A percentile compares a stretch with the other conserved stretches of the same genome.
Conservation (phyloP, 92 coral and sea anemone species). For the Epizoanthus illoricatus region DNA sequence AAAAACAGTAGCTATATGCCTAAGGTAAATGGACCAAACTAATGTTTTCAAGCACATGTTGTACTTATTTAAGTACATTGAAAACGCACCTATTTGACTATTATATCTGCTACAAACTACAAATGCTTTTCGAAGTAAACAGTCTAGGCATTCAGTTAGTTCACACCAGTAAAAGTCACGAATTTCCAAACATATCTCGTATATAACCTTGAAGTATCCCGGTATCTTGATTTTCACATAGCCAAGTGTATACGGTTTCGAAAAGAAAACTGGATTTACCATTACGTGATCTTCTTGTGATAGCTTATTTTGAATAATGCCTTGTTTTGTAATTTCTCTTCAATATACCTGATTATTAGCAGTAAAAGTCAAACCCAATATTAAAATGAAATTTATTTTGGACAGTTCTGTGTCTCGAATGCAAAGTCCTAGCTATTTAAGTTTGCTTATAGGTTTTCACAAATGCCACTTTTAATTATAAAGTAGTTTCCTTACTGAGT, state of each 20-base stretch:
- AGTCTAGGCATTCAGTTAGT: too few relatives aligned
- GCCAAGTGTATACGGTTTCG: not conserved
- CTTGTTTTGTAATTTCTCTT: not conserved
- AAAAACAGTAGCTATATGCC: constrained; percentile 1
- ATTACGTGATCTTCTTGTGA: constrained; percentile 5
- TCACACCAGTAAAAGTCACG: not conserved
- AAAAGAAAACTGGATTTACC: not conserved
- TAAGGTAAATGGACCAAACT: not conserved
- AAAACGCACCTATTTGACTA: not conserved
- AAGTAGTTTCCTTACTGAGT: too few relatives aligned
- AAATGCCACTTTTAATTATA: too few relatives aligned
- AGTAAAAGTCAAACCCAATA: constrained; percentile 15
- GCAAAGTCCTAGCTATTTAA: too few relatives aligned
- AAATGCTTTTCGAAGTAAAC: not conserved
- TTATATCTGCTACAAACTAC: not conserved
- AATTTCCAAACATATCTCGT: too few relatives aligned
- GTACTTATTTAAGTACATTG: not conserved
- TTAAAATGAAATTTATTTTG: not conserved
- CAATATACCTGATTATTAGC: not conserved
- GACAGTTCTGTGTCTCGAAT: not conserved
- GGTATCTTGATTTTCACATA: too few relatives aligned
- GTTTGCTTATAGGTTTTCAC: too few relatives aligned
- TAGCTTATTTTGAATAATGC: not conserved
- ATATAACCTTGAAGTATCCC: too few relatives aligned
- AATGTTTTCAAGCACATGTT: not conserved